Base-by-base conservation (phyloP, 2,797 vertebrate species). In the Xiphorhynchus erythropygius region DNA sequence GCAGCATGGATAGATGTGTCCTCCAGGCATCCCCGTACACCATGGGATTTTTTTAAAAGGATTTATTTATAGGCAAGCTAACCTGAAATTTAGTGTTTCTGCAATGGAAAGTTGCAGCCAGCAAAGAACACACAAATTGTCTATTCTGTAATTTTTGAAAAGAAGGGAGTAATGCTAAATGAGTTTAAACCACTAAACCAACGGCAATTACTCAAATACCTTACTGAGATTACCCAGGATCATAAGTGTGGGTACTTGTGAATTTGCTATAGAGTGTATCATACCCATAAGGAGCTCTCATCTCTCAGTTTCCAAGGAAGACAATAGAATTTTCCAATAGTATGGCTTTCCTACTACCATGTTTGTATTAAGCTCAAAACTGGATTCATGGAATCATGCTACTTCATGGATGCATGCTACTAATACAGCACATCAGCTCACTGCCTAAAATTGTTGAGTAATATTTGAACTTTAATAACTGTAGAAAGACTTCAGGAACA, bases 81-180 rank as follows among this genome's bases (percentile, higher is more conserved):
- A 50, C 56, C 41, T 56, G 46, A 81, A 91, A 74, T 86, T 49
- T 50, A 73, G 13, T 59, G 35, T 73, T 85, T 86, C 82, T 88
- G 53, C 53, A 90, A 30, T 24, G 32, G 59, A 65, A 75, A 77
- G 8, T 21, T 87, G 73, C 22, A 89, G 44, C n/a, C 83, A 39
- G 53, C 17, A 57, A 91, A 63, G 18, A 60, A 17, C 18, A 78
- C 11, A 46, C 35, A 60, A 33, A 74, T 65, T 77, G 15, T 85
- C 37, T 78, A 22, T 92, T 53, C 87, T 81, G 25, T 87, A 71
- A 37, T 91, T 94, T 94, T 78, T 71, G 46, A 71, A 64, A 50
- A 79, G 9, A 60, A 81, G 22, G 15, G 27, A 83, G 30, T 76
- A 55, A 55, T 35, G 22, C 24, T 39, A 83, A 85, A 70, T 15